These are phyloP conservation scores for Tromatobia lineatoria DNA, from an alignment of 2,888 invertebrate genomes.

Conservation along the genomic window DNA sequence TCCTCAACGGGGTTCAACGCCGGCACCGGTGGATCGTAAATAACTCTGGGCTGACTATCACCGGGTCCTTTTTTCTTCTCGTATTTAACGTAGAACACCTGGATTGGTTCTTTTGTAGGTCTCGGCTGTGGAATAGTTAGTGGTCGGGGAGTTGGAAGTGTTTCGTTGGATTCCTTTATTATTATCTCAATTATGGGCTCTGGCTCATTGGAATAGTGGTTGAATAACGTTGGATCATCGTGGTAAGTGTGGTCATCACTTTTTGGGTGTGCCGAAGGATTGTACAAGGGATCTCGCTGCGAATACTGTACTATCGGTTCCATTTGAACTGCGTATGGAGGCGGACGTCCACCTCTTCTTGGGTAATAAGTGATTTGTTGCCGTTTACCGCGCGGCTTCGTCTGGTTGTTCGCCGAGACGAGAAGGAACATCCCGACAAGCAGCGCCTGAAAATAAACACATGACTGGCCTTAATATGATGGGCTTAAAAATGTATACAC, in stretches of 20 bases:
- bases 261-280: slow-evolving; percentile 86
- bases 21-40: slow-evolving; percentile 93
- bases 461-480: not conserved
- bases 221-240: slow-evolving; percentile 71
- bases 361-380: slow-evolving; percentile 79
- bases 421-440: slow-evolving; percentile 71
- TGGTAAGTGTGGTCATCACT: slow-evolving; percentile 83
- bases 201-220: slow-evolving; percentile 88
- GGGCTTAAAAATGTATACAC: not conserved
- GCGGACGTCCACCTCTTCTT: slow-evolving; percentile 84
- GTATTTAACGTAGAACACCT: slow-evolving; percentile 96
- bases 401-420: slow-evolving; percentile 77
- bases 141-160: slow-evolving; percentile 89
- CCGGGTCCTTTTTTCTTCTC: slow-evolving; percentile 92
- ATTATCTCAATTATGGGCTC: slow-evolving; percentile 97
- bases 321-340: slow-evolving; percentile 93
- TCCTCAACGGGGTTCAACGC: slow-evolving; percentile 91
- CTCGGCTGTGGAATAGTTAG: slow-evolving; percentile 85
- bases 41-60: slow-evolving; percentile 90
- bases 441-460: slow-evolving; percentile 73
- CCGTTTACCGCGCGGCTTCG: slow-evolving; percentile 78
- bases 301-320: slow-evolving; percentile 93
- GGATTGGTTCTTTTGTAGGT: slow-evolving; percentile 93
- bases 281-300: slow-evolving; percentile 92
- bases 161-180: slow-evolving; percentile 95